A percentile compares a stretch with the other conserved stretches of the same genome.
Evolutionary conservation across 2,797 vertebrate species (phyloP).

Genomic region (Trachurus trachurus): DNA sequence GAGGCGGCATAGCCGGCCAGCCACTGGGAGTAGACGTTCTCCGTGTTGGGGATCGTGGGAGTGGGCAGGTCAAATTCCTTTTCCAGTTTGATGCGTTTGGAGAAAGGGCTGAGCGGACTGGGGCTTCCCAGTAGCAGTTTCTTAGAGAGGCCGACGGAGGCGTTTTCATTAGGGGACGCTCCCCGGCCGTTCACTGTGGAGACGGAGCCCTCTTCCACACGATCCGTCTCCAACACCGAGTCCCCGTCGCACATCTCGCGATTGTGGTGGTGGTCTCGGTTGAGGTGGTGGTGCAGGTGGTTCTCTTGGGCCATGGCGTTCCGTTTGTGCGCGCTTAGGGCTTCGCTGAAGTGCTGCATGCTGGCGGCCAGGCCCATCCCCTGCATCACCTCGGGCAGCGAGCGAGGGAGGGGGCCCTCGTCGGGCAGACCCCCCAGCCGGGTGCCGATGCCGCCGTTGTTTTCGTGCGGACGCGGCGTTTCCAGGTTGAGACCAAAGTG

Average conservation of each 20-base stretch:
- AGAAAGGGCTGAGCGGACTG: slow-evolving; percentile 97
- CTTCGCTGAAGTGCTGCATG: slow-evolving; percentile 99
- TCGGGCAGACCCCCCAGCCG: slow-evolving; percentile 77
- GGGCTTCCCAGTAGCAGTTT: slow-evolving; percentile 99
- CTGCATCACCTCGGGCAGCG: slow-evolving; percentile 97
- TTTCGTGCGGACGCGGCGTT: slow-evolving; percentile 94
- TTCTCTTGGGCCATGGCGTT: slow-evolving; percentile 89
- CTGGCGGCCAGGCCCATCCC: slow-evolving; percentile 97
- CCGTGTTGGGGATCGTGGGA: slow-evolving; percentile 96
- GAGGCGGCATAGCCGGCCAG: slow-evolving; percentile 98
- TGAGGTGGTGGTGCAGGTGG: slow-evolving; percentile 88
- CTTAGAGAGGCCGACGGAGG: slow-evolving; percentile 96
- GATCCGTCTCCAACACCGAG: slow-evolving; percentile 94
- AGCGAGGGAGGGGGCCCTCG: slow-evolving; percentile 89
- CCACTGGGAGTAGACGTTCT: slow-evolving; percentile 99
- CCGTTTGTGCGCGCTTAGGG: slow-evolving; percentile 96
- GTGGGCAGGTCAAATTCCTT: slow-evolving; percentile 98
- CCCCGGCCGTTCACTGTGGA: slow-evolving; percentile 93
- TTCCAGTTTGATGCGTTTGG: slow-evolving; percentile 99
- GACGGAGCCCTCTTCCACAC: slow-evolving; percentile 91
- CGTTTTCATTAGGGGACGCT: slow-evolving; percentile 95
- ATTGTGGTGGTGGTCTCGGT: slow-evolving; percentile 89
- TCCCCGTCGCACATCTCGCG: slow-evolving; percentile 94
- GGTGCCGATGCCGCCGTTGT: slow-evolving; percentile 87
- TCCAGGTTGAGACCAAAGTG: slow-evolving; percentile 96